Percentiles rank a stretch among this genome's conserved stretches.
Conservation (phyloP, 2,888 invertebrate genomes). For the Fragum whitleyi region DNA sequence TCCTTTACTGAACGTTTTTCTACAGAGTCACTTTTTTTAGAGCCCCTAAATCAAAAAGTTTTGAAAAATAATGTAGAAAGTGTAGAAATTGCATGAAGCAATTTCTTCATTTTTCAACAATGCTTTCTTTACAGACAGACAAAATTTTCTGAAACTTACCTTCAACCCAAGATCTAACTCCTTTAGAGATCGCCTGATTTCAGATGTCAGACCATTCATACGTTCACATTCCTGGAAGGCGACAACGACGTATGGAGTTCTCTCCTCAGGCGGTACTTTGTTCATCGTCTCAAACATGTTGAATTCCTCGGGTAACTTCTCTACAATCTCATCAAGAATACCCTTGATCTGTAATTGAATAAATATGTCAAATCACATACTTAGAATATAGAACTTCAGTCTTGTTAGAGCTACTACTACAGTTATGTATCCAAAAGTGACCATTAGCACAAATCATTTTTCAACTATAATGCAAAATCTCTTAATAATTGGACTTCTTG, state of each 20-base stretch:
- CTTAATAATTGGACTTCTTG: too few relatives aligned
- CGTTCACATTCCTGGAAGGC: conserved; percentile 94
- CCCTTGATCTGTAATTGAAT: conserved; percentile 91
- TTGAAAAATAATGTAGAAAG: not conserved
- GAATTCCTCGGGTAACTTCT: conserved; percentile 97
- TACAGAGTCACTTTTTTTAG: too few relatives aligned
- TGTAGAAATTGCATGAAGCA: not conserved
- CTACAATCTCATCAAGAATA: conserved; percentile 96
- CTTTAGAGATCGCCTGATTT: conserved; percentile 95
- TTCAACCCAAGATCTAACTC: conserved; percentile 97
- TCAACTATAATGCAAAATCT: too few relatives aligned
- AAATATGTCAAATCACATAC: too few relatives aligned
- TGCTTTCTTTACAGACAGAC: not conserved
- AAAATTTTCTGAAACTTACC: conserved; percentile 85
- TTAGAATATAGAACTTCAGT: too few relatives aligned
- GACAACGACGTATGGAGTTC: conserved; percentile 98
- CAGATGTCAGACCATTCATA: conserved; percentile 96
- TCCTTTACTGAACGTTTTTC: too few relatives aligned
- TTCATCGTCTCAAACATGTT: conserved; percentile 98
- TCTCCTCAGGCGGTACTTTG: conserved; percentile 93
- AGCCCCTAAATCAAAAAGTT: too few relatives aligned
- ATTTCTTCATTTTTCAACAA: not conserved
- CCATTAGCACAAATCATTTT: too few relatives aligned
- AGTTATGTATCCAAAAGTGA: too few relatives aligned
- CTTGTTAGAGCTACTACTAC: too few relatives aligned